Evolutionary conservation across 2,113 vertebrate species (phyloP).

Genomic region (Pitta sordida): DNA sequence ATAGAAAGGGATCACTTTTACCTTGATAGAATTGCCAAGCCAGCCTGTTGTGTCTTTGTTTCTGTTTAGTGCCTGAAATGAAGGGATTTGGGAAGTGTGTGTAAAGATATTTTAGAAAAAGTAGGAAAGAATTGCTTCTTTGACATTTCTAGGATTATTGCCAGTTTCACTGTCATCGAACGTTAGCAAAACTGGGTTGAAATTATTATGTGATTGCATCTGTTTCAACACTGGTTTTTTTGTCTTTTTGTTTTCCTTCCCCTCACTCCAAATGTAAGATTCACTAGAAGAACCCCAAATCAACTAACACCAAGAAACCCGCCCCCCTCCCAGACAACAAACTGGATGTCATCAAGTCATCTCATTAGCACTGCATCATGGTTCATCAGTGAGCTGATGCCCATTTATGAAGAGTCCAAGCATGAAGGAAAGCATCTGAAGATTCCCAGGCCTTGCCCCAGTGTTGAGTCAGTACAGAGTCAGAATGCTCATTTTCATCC

Average conservation of each 20-base stretch:
- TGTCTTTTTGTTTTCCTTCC: fast-evolving
- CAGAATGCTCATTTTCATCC: neutral
- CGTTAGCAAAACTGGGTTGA: neutral
- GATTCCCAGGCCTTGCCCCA: neutral
- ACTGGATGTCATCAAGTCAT: neutral
- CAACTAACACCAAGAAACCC: too few species aligned
- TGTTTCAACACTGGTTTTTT: neutral
- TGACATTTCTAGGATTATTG: neutral
- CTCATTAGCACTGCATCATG: neutral
- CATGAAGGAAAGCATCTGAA: neutral
- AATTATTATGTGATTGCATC: neutral
- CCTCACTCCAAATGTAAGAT: neutral
- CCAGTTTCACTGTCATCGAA: neutral
- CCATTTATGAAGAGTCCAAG: neutral
- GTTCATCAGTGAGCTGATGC: neutral
- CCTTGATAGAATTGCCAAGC: neutral
- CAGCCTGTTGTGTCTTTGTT: neutral
- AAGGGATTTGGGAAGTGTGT: neutral
- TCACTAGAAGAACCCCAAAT: neutral
- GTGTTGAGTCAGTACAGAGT: neutral
- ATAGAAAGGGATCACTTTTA: neutral
- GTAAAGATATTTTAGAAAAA: neutral
- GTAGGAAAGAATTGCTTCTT: neutral
- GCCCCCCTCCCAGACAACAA: too few species aligned
- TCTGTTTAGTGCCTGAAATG: neutral